Base-by-base conservation (phyloP, 1,140 invertebrate genomes). In the Zaprionus camerounensis region DNA sequence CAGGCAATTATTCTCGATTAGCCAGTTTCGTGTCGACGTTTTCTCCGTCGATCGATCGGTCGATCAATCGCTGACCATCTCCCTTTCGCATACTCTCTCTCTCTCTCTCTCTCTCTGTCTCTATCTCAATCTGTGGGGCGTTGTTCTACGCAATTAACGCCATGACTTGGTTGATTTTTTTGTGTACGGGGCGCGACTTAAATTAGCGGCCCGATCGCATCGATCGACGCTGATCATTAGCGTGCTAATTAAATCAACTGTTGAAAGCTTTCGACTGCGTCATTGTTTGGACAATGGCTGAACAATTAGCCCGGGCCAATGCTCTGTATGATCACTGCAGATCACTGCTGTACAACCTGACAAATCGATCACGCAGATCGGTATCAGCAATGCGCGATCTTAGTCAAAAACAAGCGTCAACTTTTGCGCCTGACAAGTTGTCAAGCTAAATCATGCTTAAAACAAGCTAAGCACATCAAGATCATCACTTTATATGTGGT, bases 261-360 rank as follows among this genome's bases (percentile, higher is more conserved):
- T 71, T 57, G 69, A 72, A 72, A 72, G 76, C 71, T 71, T 88
- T 70, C 57, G 41, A 68, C 85, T 63, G 34, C 72, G 84, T 88
- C 84, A 88, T 90, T 88, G 78, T 88, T 90, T 90, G 78, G 75
- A 84, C 84, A 88, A 90, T 71, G 71, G 86, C 85, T 81, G 51
- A 78, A 78, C 80, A 87, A 87, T 87, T 87, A 87, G 84, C 66
- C 31, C 61, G 58, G 49, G 68, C 65, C 68, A 63, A 72, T 66
- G 74, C 61, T 61, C 71, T 31, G 53, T 15, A n/a, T 34, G 31
- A 34, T 34, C 17, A 13, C 20, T 55, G 20, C 34, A 34, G 26
- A 61, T 57, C 36, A 12, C 5, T 28, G 12, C 5, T 3, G 36
- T 15, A 36, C 17, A 22, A 26, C 11, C 24, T 17, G 22, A 55